Evolutionary conservation across 1,140 invertebrate species (phyloP), one percentile per base, ranked within the genome.

Genomic region (Drosophila mojavensis): DNA sequence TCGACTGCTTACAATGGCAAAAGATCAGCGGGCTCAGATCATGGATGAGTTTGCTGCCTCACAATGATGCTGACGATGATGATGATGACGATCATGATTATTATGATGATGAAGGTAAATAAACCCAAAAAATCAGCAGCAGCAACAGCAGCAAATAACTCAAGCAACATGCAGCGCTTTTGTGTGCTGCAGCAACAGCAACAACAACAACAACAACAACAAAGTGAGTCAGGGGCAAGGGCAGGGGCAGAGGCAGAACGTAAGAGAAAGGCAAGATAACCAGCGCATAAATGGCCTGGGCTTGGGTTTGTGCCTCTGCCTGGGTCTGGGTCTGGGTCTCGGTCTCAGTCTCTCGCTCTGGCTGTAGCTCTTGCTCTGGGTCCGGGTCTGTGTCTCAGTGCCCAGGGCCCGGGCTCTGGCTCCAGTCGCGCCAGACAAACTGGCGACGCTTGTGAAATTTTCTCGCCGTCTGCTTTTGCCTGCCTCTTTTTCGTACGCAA

Each of bases 361-460:
- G 43, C n/a, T 24, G 7, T 5, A 1, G 43, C 30, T 45, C 43
- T 45, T 0, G 43, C 43, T 15, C 43, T 47, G 43, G 43, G 43
- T 47, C 5, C n/a, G 43, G 17, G 43, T 15, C 43, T 47, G n/a
- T 15, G 15, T 47, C 43, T 45, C 20, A 24, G 43, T 43, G 43
- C 43, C 43, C 15, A 15, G 43, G 43, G 43, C 43, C 43, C 17
- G 43, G 43, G 43, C n/a, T 24, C 17, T 5, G 6, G 43, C 39
- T 15, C 55, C 51, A 73, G 77, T 68, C 84, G 64, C 54, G 86
- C 86, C 86, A 90, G 86, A 90, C 86, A 90, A 75, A 75, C 86
- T 90, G 86, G 86, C 86, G 86, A 90, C 86, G 86, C 86, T 86
- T 90, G 86, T 74, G 86, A 90, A 90, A 88, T 78, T 89, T 70